A percentile compares a stretch with the other conserved stretches of the same genome.
These are phyloP conservation scores for Cheilosia vulpina DNA, from an alignment of 2,888 invertebrate species.

Conservation along the genomic window DNA sequence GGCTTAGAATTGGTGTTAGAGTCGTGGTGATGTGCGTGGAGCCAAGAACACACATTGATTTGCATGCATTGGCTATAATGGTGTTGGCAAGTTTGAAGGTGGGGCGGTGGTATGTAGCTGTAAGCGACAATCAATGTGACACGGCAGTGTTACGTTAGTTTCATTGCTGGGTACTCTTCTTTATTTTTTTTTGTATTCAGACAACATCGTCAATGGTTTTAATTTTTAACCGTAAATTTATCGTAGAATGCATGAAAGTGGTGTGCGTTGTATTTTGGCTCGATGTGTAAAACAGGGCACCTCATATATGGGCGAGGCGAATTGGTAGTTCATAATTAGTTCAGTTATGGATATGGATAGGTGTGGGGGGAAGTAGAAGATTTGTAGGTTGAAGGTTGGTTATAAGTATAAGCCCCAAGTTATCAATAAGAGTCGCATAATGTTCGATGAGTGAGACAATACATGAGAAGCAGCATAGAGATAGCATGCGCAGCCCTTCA, in stretches of 20 bases:
- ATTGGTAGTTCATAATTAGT: conserved; percentile 6
- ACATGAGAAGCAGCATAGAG: too few species aligned
- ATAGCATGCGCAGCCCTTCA: too few species aligned
- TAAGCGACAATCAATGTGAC: conserved; percentile 58
- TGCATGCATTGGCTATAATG: conserved; percentile 45
- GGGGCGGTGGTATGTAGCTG: conserved; percentile 65
- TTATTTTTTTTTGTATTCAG: conserved; percentile 47
- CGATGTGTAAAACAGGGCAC: conserved; percentile 43
- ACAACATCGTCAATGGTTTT: conserved; percentile 44
- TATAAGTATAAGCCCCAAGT: not conserved
- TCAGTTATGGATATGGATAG: not conserved
- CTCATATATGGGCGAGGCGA: conserved; percentile 22
- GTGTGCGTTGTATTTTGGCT: conserved; percentile 43
- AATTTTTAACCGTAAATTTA: conserved; percentile 60
- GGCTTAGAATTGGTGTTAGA: conserved; percentile 29
- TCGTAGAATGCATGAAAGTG: conserved; percentile 54
- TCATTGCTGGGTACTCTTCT: conserved; percentile 4
- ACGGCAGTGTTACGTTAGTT: conserved; percentile 47
- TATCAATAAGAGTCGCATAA: too few species aligned
- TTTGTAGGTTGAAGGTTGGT: not conserved
- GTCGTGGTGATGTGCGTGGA: conserved; percentile 33
- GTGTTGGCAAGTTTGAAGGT: conserved; percentile 47
- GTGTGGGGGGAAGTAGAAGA: not conserved
- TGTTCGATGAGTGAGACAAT: too few species aligned
- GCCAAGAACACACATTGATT: conserved; percentile 46